Percentiles rank a stretch among this genome's conserved stretches.
These are phyloP conservation scores for Junonia oenone DNA, from an alignment of 2,888 invertebrate species.

Conservation along the genomic window DNA sequence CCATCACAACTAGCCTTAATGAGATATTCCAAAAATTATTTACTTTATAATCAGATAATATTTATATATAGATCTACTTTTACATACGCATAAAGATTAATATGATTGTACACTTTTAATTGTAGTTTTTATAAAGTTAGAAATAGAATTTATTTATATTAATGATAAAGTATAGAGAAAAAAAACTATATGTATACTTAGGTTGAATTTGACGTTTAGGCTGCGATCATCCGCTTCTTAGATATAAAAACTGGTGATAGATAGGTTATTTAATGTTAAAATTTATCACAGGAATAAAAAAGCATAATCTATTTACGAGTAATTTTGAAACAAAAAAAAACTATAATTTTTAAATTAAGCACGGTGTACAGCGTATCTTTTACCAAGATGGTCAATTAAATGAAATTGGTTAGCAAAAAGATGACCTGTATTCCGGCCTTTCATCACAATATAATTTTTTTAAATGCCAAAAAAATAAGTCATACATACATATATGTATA, in stretches of 20 bases:
- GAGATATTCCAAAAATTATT: conserved; percentile 75
- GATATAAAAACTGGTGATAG: conserved; percentile 55
- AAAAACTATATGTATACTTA: conserved; percentile 56
- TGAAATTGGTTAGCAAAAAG: conserved; percentile 22
- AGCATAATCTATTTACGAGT: conserved; percentile 61
- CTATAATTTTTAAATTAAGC: conserved; percentile 16
- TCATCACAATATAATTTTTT: conserved; percentile 52
- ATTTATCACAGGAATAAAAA: conserved; percentile 55
- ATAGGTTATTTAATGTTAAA: conserved; percentile 39
- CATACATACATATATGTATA: conserved; percentile 47
- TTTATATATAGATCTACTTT: conserved; percentile 76
- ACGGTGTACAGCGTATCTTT: conserved; percentile 30
- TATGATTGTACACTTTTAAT: conserved; percentile 72
- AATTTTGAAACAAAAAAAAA: conserved; percentile 20
- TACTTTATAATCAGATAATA: conserved; percentile 75
- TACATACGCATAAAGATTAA: conserved; percentile 74
- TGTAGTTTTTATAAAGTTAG: conserved; percentile 71
- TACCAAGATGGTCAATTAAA: conserved; percentile 31
- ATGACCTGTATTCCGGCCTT: conserved; percentile 31
- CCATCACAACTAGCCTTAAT: conserved; percentile 64
- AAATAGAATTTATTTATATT: conserved; percentile 69
- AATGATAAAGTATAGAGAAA: conserved; percentile 48
- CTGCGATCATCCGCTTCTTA: conserved; percentile 65
- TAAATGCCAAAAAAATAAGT: conserved; percentile 61
- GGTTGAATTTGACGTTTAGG: conserved; percentile 50